Conservation (phyloP, 37 sponge, comb jelly and placozoan genomes). For the Chondrosia reniformis region DNA sequence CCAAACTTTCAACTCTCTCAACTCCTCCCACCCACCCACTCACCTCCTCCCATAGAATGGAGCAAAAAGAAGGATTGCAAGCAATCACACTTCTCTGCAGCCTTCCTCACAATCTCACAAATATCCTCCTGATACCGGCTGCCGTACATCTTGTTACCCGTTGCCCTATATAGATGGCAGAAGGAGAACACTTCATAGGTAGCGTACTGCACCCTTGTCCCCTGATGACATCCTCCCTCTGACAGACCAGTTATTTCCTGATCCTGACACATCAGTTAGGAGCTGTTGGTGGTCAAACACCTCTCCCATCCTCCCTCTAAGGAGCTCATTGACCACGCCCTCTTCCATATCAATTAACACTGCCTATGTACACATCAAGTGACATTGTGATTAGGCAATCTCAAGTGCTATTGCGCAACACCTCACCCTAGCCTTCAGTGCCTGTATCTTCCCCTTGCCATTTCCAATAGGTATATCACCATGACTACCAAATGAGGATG, state of each 20-base stretch:
- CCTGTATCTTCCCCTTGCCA: conserved; percentile 71
- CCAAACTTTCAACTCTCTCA: not conserved
- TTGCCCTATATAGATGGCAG: conserved; percentile 61
- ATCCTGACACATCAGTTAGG: conserved; percentile 95
- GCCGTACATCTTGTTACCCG: conserved; percentile 90
- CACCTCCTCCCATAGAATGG: conserved; percentile 99
- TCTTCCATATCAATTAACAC: conserved; percentile 99
- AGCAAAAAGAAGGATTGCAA: conserved; percentile 95
- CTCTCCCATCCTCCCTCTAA: conserved; percentile 85
- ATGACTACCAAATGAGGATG: no score
- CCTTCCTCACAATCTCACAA: conserved; percentile 69
- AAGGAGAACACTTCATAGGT: not conserved
- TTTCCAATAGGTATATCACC: conserved; percentile 68
- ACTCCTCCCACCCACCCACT: not conserved
- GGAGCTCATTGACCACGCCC: conserved; percentile 85
- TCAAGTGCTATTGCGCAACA: not conserved
- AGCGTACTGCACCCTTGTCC: no score
- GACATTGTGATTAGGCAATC: not conserved
- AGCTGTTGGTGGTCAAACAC: conserved; percentile 90
- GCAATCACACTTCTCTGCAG: conserved; percentile 89
- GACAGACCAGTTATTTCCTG: conserved; percentile 96
- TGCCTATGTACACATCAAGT: conserved; percentile 52
- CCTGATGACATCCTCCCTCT: conserved; percentile 87
- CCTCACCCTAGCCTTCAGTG: conserved; percentile 84
- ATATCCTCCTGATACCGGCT: conserved; percentile 70